Percentiles rank a stretch among this genome's conserved stretches.
Evolutionary conservation across 2,113 vertebrate species (phyloP).

Genomic region (Promerops cafer): DNA sequence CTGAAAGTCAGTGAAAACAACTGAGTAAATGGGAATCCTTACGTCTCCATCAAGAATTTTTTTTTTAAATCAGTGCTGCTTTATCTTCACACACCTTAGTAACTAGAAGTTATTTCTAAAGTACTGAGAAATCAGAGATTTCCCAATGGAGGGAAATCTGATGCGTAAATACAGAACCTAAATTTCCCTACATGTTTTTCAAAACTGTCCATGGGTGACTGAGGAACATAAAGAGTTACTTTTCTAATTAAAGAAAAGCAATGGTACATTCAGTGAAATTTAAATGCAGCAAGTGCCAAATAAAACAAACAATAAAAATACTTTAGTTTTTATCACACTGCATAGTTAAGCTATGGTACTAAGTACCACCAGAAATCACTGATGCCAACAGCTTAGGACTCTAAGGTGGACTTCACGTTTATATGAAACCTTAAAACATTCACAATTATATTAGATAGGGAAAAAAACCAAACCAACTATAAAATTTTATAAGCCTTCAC

Average conservation of each 20-base stretch:
- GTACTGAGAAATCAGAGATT: background rate
- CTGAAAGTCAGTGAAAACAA: background rate
- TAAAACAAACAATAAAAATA: background rate
- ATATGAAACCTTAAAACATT: background rate
- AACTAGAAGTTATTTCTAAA: background rate
- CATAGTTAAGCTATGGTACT: background rate
- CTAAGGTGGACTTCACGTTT: background rate
- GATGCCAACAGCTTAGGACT: background rate
- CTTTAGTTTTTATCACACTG: background rate
- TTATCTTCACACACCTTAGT: background rate
- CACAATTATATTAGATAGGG: background rate
- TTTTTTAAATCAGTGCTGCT: background rate
- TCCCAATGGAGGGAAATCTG: background rate
- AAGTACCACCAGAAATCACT: background rate
- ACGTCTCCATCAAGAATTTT: fast-evolving
- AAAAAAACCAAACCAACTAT: background rate
- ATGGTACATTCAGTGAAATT: background rate
- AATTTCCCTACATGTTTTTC: background rate
- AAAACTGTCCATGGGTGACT: background rate
- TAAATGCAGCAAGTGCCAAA: background rate
- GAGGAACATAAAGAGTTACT: background rate
- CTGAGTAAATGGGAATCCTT: background rate
- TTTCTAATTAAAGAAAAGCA: background rate
- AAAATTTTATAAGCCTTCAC: background rate
- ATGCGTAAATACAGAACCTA: background rate